Conservation (phyloP, 1,140 invertebrate species). For the Andricus grossulariae region DNA sequence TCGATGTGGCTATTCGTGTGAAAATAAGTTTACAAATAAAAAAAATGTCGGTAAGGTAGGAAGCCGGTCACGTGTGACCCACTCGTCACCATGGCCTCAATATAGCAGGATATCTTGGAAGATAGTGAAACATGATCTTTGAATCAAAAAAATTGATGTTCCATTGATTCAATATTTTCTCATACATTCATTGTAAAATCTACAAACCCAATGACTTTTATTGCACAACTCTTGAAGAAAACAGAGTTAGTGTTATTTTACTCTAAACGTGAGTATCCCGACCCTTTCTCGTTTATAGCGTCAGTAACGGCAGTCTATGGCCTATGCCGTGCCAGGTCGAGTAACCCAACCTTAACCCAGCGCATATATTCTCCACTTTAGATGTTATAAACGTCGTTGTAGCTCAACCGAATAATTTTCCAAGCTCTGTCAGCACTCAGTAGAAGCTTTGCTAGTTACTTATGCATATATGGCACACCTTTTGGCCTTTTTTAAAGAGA, state of each 20-base stretch:
- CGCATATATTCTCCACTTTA: not conserved
- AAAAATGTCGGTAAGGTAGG: too few species aligned
- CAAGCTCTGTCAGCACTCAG: not conserved
- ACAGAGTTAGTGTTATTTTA: not conserved
- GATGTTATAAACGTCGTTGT: not conserved
- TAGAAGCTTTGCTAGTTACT: not conserved
- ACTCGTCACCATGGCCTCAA: too few species aligned
- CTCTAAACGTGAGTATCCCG: not conserved
- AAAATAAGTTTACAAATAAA: too few species aligned
- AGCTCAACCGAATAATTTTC: not conserved
- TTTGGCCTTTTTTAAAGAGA: not conserved
- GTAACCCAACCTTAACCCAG: constrained; percentile 20
- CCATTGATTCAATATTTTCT: too few species aligned
- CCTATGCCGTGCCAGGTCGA: not conserved
- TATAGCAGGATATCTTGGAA: too few species aligned
- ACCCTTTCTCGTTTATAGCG: constrained; percentile 13
- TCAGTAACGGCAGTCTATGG: not conserved
- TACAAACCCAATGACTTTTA: not conserved
- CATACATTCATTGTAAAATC: too few species aligned
- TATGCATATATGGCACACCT: not conserved
- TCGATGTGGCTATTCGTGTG: too few species aligned
- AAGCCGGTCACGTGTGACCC: too few species aligned
- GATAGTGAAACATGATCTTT: too few species aligned
- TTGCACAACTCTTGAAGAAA: not conserved
- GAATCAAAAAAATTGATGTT: too few species aligned